These are phyloP conservation scores for Lepidostoma basale DNA, from an alignment of 1,140 invertebrate species.

Conservation along the genomic window DNA sequence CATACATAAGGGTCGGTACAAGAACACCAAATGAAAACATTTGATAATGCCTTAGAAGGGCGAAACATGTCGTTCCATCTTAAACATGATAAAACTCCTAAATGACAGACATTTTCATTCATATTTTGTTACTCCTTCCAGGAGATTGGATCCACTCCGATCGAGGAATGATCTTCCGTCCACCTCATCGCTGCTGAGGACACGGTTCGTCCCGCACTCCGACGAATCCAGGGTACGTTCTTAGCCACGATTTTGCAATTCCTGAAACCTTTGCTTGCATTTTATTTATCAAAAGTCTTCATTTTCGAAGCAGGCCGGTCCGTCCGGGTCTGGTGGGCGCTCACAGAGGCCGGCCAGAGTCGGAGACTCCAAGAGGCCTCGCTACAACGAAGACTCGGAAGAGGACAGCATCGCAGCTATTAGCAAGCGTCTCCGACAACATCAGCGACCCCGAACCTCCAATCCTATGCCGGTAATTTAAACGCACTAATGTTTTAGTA, in stretches of 20 bases:
- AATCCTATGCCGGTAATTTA: constrained; percentile 36
- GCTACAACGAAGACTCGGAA: constrained; percentile 70
- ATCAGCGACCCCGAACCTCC: constrained; percentile 46
- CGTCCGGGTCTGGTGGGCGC: constrained; percentile 28
- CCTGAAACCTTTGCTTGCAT: neutral
- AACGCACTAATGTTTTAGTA: too few species aligned
- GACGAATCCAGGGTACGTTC: constrained; percentile 46
- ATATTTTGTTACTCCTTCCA: neutral
- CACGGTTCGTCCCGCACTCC: constrained; percentile 3
- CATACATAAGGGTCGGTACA: too few species aligned
- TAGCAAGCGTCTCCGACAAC: constrained; percentile 54
- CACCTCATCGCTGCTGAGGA: constrained; percentile 19
- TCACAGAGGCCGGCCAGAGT: constrained; percentile 41
- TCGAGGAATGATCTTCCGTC: constrained; percentile 9
- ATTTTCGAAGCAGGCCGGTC: constrained; percentile 31
- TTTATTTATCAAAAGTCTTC: neutral
- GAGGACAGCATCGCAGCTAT: constrained; percentile 64
- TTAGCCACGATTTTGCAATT: neutral
- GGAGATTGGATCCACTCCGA: neutral
- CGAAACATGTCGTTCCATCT: too few species aligned
- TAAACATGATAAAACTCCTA: too few species aligned
- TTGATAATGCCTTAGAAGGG: too few species aligned
- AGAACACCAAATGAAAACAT: too few species aligned
- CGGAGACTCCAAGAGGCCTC: constrained; percentile 60
- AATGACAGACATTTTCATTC: too few species aligned